Evolutionary conservation across 2,888 invertebrate species (phyloP).

Genomic region (Drosophila ustulata): DNA sequence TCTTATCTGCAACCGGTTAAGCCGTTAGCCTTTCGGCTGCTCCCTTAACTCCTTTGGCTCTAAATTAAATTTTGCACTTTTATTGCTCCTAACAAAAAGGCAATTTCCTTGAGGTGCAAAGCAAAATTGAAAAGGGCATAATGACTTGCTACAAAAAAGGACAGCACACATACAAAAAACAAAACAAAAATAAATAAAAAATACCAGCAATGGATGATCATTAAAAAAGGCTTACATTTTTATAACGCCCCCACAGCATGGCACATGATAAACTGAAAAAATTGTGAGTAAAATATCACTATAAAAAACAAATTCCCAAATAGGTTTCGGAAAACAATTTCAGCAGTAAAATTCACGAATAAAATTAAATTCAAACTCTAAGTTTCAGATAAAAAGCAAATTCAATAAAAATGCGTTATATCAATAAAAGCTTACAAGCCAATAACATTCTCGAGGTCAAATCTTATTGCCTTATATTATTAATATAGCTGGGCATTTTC

Average conservation of each 20-base stretch:
- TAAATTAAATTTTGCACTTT: conserved; percentile 76
- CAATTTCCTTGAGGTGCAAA: conserved; percentile 75
- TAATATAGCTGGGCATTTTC: neutral
- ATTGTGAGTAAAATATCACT: conserved; percentile 18
- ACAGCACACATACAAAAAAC: conserved; percentile 12
- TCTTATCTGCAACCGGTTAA: conserved; percentile 29
- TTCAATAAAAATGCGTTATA: neutral
- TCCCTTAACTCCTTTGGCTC: conserved; percentile 39
- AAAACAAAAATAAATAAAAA: conserved; percentile 17
- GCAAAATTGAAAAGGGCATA: conserved; percentile 75
- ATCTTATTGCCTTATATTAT: neutral
- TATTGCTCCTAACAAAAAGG: conserved; percentile 69
- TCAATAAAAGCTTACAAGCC: neutral
- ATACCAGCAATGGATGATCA: conserved; percentile 55
- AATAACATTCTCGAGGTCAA: neutral
- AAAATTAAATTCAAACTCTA: neutral
- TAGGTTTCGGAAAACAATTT: conserved; percentile 14
- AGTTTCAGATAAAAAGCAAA: neutral
- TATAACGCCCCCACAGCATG: conserved; percentile 46
- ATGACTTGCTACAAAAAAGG: conserved; percentile 60
- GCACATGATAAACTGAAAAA: conserved; percentile 25
- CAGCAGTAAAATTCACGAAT: neutral
- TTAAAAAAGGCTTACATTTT: conserved; percentile 77
- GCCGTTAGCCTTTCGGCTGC: conserved; percentile 40
- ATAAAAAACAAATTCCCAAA: conserved; percentile 11